A percentile compares a stretch with the other conserved stretches of the same genome.
Evolutionary conservation across 2,888 invertebrate genomes (phyloP).

Genomic region (Ptilodon capucinus): DNA sequence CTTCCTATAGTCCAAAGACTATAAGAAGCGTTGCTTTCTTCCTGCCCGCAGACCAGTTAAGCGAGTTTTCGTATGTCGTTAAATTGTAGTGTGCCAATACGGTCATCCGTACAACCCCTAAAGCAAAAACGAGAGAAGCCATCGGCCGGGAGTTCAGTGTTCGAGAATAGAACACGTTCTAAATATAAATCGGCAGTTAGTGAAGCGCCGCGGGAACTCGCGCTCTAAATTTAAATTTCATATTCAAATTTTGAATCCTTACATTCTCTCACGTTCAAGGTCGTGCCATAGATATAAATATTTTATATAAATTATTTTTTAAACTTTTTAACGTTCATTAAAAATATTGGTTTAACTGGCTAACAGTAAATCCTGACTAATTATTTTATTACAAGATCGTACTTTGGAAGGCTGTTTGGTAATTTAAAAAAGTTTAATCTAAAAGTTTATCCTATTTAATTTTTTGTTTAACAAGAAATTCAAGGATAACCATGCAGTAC

Average conservation of each 20-base stretch:
- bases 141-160: conserved; percentile 75
- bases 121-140: conserved; percentile 74
- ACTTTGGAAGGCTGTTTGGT: no score
- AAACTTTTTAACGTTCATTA: conserved; percentile 15
- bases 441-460: no score
- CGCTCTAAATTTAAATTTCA: conserved; percentile 64
- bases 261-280: conserved; percentile 78
- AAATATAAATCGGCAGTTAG: conserved; percentile 75
- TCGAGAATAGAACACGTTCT: conserved; percentile 78
- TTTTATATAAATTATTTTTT: not conserved
- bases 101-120: conserved; percentile 35
- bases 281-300: conserved; percentile 48
- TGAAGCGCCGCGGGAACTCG: conserved; percentile 72
- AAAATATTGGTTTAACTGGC: no score
- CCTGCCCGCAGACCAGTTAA: not conserved
- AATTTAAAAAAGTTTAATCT: no score
- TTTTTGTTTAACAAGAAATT: not conserved
- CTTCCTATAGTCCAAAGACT: no score
- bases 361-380: no score
- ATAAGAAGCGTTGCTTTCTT: not conserved
- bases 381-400: no score
- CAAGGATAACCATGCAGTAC: not conserved
- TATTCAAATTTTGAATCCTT: conserved; percentile 71
- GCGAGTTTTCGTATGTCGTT: conserved; percentile 3
- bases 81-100: no score